Conservation (phyloP, 1,140 invertebrate species). For the Nephotettix cincticeps region DNA sequence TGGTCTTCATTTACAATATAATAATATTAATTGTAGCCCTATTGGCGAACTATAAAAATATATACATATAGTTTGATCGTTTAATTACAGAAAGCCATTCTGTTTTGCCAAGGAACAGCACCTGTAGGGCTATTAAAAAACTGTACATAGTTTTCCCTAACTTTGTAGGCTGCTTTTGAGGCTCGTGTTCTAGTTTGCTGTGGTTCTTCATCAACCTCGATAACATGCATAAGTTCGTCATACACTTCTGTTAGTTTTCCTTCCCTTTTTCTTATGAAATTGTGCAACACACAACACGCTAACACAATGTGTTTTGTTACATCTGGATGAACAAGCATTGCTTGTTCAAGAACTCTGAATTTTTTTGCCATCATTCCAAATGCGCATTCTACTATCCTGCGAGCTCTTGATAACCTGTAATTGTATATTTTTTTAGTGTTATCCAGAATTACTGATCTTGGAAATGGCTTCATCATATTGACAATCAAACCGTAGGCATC, state of each 20-base stretch:
- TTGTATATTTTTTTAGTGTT: conserved; percentile 46
- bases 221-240: not conserved
- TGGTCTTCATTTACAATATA: too few species aligned
- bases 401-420: conserved; percentile 25
- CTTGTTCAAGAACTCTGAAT: not conserved
- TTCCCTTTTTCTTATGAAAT: conserved; percentile 3
- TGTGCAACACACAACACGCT: conserved; percentile 21
- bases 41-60: too few species aligned
- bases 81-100: conserved; percentile 5
- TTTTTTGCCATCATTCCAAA: conserved; percentile 41
- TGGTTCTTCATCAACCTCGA: not conserved
- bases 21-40: too few species aligned
- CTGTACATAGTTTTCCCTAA: not conserved
- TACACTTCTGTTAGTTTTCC: not conserved
- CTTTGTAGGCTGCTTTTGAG: conserved; percentile 8
- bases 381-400: conserved; percentile 2
- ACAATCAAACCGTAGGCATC: conserved; percentile 46
- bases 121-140: conserved; percentile 34
- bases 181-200: not conserved
- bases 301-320: conserved; percentile 24
- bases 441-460: conserved; percentile 41
- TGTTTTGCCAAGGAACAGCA: conserved; percentile 9
- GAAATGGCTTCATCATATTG: conserved; percentile 51
- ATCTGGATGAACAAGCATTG: conserved; percentile 20
- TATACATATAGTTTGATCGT: too few species aligned